Evolutionary conservation across 2,888 invertebrate genomes (phyloP), one percentile per base, ranked within the genome.

Genomic region (Limenitis camilla): DNA sequence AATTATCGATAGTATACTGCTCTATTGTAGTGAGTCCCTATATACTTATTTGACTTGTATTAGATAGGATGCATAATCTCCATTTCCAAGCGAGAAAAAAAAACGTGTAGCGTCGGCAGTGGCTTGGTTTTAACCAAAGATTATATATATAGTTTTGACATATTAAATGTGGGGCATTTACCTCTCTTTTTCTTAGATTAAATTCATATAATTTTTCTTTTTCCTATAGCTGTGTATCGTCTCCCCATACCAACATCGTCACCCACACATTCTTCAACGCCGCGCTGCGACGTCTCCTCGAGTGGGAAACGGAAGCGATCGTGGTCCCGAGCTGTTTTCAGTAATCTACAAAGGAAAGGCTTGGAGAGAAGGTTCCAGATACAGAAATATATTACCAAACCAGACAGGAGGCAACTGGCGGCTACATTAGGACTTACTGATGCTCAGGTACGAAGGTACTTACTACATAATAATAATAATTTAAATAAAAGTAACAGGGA

Each of bases 301-400:
- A 81, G 76, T 49, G 81, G 89, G 32, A 93, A 96, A 70, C 84
- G 96, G 53, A 97, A 97, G 74, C 90, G 97, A 29, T 96, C 97
- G 0, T 98, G 97, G 97, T 97, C 97, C 0, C 89, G 97, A 46
- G 97, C 97, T 0, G 97, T 98, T 0, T 98, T 98, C 76, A 97
- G 96, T 69, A 96, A 96, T 72, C 88, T 97, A 4, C 97, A 98
- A 74, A 82, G 97, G n/a, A 97, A 97, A 74, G 97, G 97, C 0
- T 83, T 98, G 50, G 97, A 98, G 81, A 91, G 96, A 62, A 88
- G 97, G 64, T 98, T 98, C 76, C 95, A 96, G 71, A 91, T 97
- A 61, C 97, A 97, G 77, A 97, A 97, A 76, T 98, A 98, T 72
- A 97, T 98, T 58, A 97, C 97, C 0, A 98, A 97, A 75, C 97